Percentiles rank a stretch among this genome's conserved stretches.
phyloP scores from a whole-genome alignment of 1,140 invertebrate species.

The Forficula auricularia region DNA sequence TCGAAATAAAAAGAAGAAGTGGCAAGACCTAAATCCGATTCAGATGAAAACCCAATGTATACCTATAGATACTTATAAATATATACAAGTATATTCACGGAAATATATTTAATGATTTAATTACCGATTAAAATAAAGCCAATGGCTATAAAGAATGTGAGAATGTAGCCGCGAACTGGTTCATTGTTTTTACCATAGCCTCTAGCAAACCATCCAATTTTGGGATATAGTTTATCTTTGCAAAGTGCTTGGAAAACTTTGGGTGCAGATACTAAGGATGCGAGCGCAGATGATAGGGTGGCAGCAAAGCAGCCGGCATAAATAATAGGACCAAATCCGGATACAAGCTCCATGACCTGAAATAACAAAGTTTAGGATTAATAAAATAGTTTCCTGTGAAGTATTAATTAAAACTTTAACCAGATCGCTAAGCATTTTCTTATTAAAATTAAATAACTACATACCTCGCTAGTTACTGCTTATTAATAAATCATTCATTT shows the following conservation, averaged over 20 bases:
- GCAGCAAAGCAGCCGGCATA: conserved; percentile 94
- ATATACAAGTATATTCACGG: conserved; percentile 2
- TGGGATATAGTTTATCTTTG: conserved; percentile 88
- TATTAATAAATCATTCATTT: no score
- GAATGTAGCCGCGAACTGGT: conserved; percentile 75
- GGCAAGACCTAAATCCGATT: no score
- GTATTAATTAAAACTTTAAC: no score
- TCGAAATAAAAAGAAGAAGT: no score
- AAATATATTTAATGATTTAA: no score
- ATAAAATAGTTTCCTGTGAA: no score
- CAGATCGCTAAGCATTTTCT: no score
- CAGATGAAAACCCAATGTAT: no score
- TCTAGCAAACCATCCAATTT: conserved; percentile 78
- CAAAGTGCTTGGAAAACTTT: conserved; percentile 89
- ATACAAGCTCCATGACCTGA: conserved; percentile 78
- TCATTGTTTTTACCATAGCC: conserved; percentile 83
- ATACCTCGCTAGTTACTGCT: no score
- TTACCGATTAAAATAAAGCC: conserved; percentile 76
- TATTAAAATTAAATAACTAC: no score
- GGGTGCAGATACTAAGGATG: conserved; percentile 87
- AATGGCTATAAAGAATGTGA: conserved; percentile 79
- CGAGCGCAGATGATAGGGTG: conserved; percentile 85
- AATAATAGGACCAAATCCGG: conserved; percentile 77
- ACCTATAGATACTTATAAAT: conserved; percentile 8
- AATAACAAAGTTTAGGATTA: conserved; percentile 22